These are phyloP conservation scores for Malurus melanocephalus DNA, from an alignment of 2,113 vertebrate species.

Conservation along the genomic window DNA sequence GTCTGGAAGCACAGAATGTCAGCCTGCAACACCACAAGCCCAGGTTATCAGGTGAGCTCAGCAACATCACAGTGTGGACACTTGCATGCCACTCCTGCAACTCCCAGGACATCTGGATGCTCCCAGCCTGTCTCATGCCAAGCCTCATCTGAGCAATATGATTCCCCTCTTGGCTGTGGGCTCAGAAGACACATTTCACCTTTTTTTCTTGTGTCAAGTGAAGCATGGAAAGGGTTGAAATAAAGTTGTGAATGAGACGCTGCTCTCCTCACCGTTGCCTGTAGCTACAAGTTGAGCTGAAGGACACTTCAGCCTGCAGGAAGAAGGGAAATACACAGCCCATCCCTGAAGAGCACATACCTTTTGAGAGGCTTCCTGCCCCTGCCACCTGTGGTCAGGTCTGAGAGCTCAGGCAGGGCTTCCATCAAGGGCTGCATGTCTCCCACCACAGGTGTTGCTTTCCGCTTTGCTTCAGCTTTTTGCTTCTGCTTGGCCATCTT, in stretches of 20 bases:
- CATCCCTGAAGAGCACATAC: conserved; percentile 41
- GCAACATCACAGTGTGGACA: background rate
- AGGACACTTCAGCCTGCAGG: background rate
- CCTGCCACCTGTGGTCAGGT: conserved; percentile 58
- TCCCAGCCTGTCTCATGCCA: background rate
- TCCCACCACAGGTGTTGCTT: conserved; percentile 82
- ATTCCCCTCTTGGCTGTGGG: background rate
- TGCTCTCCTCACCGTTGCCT: background rate
- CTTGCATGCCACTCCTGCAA: background rate
- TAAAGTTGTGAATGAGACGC: background rate
- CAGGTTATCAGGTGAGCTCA: background rate
- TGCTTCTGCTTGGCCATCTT: conserved; percentile 78
- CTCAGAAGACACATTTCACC: background rate
- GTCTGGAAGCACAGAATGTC: background rate
- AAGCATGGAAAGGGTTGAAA: background rate
- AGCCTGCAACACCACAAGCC: background rate
- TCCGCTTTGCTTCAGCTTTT: conserved; percentile 72
- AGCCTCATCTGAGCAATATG: background rate
- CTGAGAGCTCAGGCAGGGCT: conserved; percentile 84
- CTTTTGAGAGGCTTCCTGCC: conserved; percentile 35
- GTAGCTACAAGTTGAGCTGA: background rate
- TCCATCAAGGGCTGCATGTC: conserved; percentile 86
- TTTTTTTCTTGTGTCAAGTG: background rate
- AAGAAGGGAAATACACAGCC: background rate
- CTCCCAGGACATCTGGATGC: background rate